Evolutionary conservation across 2,113 vertebrate genomes (phyloP).

Genomic region (Sylvia atricapilla): DNA sequence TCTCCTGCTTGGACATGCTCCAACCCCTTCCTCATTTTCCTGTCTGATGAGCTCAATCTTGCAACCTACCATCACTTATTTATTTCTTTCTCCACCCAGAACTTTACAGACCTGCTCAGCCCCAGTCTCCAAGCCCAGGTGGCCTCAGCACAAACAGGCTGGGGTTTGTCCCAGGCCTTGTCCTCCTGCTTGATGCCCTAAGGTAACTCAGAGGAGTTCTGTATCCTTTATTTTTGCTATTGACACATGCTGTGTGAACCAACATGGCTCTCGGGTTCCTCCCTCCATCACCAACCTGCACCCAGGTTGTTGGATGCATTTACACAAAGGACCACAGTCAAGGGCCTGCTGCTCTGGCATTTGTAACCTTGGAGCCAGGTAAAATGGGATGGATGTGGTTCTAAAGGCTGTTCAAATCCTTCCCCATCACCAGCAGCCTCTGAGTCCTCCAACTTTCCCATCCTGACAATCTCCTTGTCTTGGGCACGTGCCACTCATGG

Average conservation of each 20-base stretch:
- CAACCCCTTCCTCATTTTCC: background rate
- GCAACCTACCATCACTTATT: background rate
- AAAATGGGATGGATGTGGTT: background rate
- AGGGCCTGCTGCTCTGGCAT: background rate
- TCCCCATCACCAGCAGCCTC: fast-evolving
- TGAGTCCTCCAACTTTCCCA: background rate
- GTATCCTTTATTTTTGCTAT: background rate
- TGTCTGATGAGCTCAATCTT: background rate
- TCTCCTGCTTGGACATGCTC: background rate
- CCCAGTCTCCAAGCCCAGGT: no score
- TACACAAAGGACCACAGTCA: background rate
- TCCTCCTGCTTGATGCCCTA: fast-evolving
- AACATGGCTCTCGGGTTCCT: fast-evolving
- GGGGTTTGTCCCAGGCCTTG: background rate
- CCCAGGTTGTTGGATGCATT: background rate
- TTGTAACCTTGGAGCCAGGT: background rate
- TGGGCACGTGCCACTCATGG: fast-evolving
- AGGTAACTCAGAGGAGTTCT: background rate
- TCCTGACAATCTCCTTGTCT: background rate
- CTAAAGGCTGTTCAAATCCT: background rate
- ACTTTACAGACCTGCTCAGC: background rate
- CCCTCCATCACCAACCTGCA: background rate
- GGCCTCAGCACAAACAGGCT: background rate
- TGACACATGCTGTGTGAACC: fast-evolving
- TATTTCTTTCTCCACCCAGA: background rate